Conservation (phyloP, 2,113 vertebrate genomes). For the Cryptotis parvus region DNA sequence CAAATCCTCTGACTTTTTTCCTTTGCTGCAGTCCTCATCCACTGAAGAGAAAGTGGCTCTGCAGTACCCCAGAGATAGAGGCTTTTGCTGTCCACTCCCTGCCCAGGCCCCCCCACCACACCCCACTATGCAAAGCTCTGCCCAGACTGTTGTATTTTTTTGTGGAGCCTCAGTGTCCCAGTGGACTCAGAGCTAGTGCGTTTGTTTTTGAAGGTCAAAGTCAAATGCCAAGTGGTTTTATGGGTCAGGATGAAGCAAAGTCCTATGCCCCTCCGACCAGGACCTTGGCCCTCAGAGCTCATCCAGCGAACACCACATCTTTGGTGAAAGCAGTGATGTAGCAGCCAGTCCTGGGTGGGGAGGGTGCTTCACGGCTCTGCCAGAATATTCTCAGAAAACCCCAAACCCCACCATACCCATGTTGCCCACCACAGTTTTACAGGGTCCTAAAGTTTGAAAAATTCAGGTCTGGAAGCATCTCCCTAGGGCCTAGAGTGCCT, state of each 20-base stretch:
- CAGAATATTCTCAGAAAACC: neutral
- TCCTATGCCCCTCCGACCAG: constrained; percentile 37
- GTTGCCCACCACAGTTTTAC: neutral
- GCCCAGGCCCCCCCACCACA: neutral
- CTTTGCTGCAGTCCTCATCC: neutral
- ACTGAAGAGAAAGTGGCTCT: neutral
- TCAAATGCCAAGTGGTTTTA: constrained; percentile 44
- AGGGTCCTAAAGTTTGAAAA: neutral
- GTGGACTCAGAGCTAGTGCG: constrained; percentile 49
- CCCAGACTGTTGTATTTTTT: neutral
- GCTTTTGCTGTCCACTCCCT: neutral
- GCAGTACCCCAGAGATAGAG: too few species aligned
- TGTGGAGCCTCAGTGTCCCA: constrained; percentile 1
- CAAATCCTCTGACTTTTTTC: neutral
- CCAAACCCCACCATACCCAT: neutral
- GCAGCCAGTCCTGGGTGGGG: neutral
- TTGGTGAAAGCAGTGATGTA: neutral
- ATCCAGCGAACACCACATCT: neutral
- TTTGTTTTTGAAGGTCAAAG: constrained; percentile 14
- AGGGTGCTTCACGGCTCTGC: neutral
- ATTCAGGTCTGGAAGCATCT: too few species aligned
- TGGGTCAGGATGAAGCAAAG: constrained; percentile 12
- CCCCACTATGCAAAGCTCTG: neutral
- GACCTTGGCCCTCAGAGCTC: neutral
- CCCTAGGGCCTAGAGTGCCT: too few species aligned